These are phyloP conservation scores for Augochlorella aurata DNA, from an alignment of 2,888 invertebrate genomes.

Conservation along the genomic window DNA sequence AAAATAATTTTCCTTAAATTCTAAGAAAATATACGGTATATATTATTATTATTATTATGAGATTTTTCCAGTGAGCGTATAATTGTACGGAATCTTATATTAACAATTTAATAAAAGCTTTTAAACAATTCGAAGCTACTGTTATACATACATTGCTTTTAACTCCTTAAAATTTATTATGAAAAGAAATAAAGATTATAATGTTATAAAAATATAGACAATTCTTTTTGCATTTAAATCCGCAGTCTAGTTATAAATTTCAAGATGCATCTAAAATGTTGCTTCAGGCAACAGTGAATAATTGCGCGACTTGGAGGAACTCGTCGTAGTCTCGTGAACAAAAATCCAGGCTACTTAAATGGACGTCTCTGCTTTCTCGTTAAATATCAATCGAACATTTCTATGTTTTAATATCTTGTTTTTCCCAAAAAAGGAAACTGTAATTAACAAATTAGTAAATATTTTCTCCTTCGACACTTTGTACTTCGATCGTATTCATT, in stretches of 20 bases:
- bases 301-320: background rate
- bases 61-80: too few species aligned
- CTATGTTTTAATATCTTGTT: background rate
- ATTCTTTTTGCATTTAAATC: too few species aligned
- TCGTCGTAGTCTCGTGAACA: background rate
- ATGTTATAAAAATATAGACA: background rate
- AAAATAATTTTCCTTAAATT: too few species aligned
- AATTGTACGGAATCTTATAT: too few species aligned
- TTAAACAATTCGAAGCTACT: too few species aligned
- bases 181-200: too few species aligned
- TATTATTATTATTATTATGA: too few species aligned
- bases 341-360: background rate
- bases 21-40: too few species aligned
- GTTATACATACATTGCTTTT: too few species aligned
- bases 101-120: too few species aligned
- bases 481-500: conserved; percentile 11
- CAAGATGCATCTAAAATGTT: background rate
- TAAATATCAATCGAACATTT: background rate
- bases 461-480: background rate
- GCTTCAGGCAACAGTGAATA: background rate
- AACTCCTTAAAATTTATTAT: too few species aligned
- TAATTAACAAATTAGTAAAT: background rate
- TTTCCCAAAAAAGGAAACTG: background rate
- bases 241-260: background rate
- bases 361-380: background rate